Conservation (phyloP, 2,113 vertebrate genomes). For the Protobothrops mucrosquamatus region DNA sequence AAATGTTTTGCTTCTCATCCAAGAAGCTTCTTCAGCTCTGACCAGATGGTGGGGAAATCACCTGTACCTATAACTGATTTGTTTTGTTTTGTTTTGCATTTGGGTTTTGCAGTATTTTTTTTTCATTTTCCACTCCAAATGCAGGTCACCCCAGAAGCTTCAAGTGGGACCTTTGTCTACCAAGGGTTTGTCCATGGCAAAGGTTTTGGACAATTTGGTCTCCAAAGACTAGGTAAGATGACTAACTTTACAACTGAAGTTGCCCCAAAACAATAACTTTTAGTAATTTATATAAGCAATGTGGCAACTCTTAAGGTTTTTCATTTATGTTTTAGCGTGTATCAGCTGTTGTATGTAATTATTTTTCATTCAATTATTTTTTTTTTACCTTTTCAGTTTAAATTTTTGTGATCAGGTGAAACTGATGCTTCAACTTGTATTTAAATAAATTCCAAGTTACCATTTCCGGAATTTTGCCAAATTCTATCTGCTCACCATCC, state of each 20-base stretch:
- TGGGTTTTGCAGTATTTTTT: background rate
- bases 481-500: background rate
- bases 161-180: conserved; percentile 92
- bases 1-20: no score
- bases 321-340: background rate
- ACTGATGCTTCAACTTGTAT: background rate
- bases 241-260: background rate
- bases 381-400: background rate
- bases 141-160: conserved; percentile 90
- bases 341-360: background rate
- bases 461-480: background rate
- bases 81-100: background rate
- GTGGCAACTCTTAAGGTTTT: background rate
- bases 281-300: background rate
- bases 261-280: background rate
- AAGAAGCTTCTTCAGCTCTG: no score
- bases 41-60: no score
- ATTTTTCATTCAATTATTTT: background rate
- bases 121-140: background rate
- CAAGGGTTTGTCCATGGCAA: conserved; percentile 96
- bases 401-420: background rate
- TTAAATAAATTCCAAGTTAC: background rate
- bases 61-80: background rate
- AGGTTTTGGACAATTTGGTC: conserved; percentile 97
- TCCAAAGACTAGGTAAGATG: conserved; percentile 91